Conservation (phyloP, 1,140 invertebrate genomes). For the Agraylea sexmaculata region DNA sequence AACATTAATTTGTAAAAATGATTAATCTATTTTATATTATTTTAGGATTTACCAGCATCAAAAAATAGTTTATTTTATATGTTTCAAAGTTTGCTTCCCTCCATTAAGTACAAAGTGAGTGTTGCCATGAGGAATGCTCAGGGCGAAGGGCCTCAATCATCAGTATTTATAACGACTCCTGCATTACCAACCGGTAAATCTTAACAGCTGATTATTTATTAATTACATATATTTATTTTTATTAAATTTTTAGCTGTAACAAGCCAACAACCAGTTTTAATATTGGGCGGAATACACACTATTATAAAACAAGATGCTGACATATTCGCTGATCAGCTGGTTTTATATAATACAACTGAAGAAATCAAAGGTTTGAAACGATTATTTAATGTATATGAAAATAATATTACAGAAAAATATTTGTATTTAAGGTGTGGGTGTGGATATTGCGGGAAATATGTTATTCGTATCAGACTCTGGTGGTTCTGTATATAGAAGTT, state of each 20-base stretch:
- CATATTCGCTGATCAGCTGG: conserved; percentile 49
- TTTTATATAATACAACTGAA: conserved; percentile 26
- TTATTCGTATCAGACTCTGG: conserved; percentile 64
- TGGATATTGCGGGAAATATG: conserved; percentile 56
- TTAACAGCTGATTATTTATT: conserved; percentile 8
- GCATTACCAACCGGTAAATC: conserved; percentile 48
- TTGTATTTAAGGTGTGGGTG: conserved; percentile 52
- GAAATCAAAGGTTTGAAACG: conserved; percentile 13
- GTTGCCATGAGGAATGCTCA: conserved; percentile 68
- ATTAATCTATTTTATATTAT: conserved; percentile 23
- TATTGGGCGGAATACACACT: conserved; percentile 55
- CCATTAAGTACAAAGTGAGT: conserved; percentile 63
- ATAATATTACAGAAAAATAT: background rate
- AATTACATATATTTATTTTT: conserved; percentile 15
- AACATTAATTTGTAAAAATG: conserved; percentile 7
- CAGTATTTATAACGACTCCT: conserved; percentile 51
- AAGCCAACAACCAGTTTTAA: conserved; percentile 52
- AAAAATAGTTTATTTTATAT: conserved; percentile 59
- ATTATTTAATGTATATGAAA: conserved; percentile 1
- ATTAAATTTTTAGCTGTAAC: conserved; percentile 33
- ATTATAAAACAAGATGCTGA: conserved; percentile 58
- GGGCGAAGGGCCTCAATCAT: conserved; percentile 63
- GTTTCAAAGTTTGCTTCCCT: conserved; percentile 63
- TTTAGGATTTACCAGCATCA: conserved; percentile 59
- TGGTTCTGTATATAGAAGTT: conserved; percentile 45